Percentiles rank a stretch among this genome's conserved stretches.
phyloP scores from a whole-genome alignment of 2,113 vertebrate genomes.

The Speoplatyrhinus poulsoni region DNA sequence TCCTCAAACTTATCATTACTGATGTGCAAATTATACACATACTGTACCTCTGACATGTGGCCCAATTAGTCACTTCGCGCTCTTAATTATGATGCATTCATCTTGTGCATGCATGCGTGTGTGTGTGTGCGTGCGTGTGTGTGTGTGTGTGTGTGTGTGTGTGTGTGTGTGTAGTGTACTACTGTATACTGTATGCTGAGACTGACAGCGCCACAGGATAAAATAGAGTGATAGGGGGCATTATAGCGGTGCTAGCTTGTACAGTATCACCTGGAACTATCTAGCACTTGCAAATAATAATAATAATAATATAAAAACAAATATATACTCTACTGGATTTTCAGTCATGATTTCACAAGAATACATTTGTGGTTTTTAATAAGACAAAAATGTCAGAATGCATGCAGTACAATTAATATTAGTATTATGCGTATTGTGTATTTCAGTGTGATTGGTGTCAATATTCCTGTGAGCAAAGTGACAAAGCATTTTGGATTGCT shows the following conservation, averaged over 20 bases:
- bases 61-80: constrained; percentile 58
- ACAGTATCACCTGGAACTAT: too few relatives aligned
- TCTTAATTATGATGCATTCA: constrained; percentile 66
- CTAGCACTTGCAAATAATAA: too few relatives aligned
- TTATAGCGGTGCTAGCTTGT: too few relatives aligned
- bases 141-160: neutral
- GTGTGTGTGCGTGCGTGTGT: neutral
- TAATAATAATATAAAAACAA: neutral
- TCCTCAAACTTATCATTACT: constrained; percentile 55
- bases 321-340: neutral
- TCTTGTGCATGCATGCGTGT: constrained; percentile 36
- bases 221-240: constrained; percentile 3
- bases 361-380: neutral
- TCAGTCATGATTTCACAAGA: constrained; percentile 5
- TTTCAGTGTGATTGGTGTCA: neutral
- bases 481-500: neutral
- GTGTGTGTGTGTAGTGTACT: constrained; percentile 22
- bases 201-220: constrained; percentile 43
- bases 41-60: constrained; percentile 51
- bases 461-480: constrained; percentile 11
- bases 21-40: constrained; percentile 57
- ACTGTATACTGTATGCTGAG: constrained; percentile 36
- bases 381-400: neutral
- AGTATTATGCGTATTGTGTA: neutral
- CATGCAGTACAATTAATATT: neutral